phyloP scores from a whole-genome alignment of 2,797 vertebrate genomes.

The Poliocrania exsul region DNA sequence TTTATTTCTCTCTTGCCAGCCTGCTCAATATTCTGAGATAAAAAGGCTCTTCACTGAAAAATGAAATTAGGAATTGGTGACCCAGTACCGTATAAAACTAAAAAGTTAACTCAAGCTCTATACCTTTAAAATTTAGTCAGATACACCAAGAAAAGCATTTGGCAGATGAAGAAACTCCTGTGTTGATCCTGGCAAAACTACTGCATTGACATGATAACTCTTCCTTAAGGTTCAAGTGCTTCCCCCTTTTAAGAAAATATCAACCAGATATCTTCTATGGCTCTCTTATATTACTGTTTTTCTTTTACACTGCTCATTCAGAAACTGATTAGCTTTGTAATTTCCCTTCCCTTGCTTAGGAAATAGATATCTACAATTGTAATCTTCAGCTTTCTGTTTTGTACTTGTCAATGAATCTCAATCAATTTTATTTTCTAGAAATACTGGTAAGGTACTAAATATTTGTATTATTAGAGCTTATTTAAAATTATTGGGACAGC shows the following conservation, averaged over 20 bases:
- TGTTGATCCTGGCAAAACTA: background rate
- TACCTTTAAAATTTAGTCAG: background rate
- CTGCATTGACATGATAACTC: background rate
- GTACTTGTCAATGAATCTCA: background rate
- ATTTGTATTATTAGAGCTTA: background rate
- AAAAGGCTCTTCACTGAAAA: background rate
- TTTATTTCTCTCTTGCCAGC: background rate
- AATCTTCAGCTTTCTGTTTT: background rate
- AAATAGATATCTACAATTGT: background rate
- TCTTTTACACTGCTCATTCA: background rate
- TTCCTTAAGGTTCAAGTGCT: background rate
- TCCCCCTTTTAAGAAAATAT: background rate
- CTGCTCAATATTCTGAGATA: background rate
- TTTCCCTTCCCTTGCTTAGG: background rate
- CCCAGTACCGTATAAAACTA: background rate
- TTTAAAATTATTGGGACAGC: constrained; percentile 6
- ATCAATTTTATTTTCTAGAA: constrained; percentile 15
- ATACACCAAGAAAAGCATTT: background rate
- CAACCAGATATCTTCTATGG: background rate
- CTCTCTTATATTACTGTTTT: background rate
- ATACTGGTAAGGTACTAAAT: background rate
- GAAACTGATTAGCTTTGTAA: background rate
- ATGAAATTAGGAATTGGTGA: background rate
- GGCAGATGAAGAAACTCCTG: background rate
- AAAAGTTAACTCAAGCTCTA: background rate